phyloP scores from a whole-genome alignment of 2,888 invertebrate genomes.

The Orchestes rusci region DNA sequence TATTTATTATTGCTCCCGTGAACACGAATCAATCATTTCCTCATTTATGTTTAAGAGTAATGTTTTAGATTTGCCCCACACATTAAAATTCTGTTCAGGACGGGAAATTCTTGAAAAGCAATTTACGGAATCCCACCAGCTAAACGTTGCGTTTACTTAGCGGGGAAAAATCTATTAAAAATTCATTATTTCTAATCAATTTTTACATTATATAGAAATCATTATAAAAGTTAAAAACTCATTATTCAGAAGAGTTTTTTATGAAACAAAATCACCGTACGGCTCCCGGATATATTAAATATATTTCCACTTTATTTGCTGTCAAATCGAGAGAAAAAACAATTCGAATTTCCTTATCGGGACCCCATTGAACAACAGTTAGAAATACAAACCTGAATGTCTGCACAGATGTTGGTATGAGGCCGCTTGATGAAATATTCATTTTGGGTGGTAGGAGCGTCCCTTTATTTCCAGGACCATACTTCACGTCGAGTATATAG shows the following conservation, averaged over 20 bases:
- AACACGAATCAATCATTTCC: too few relatives aligned
- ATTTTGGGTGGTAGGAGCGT: constrained; percentile 74
- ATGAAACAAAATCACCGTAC: too few relatives aligned
- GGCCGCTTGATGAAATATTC: constrained; percentile 74
- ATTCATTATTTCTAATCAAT: constrained; percentile 1
- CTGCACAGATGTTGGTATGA: constrained; percentile 70
- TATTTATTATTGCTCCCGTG: too few relatives aligned
- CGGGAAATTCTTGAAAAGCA: constrained; percentile 6
- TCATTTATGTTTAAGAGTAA: neutral
- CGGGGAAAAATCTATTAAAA: constrained; percentile 1
- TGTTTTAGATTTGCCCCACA: too few relatives aligned
- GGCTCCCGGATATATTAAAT: too few relatives aligned
- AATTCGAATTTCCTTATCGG: constrained; percentile 15
- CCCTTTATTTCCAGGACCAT: constrained; percentile 57
- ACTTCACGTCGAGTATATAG: constrained; percentile 70
- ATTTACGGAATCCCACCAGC: constrained; percentile 5
- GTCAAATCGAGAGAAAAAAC: constrained; percentile 13
- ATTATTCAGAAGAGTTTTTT: too few relatives aligned
- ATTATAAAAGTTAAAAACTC: too few relatives aligned
- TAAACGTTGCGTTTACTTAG: constrained; percentile 2
- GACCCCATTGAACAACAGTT: constrained; percentile 13
- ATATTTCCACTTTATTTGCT: constrained; percentile 10
- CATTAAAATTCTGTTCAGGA: constrained; percentile 5
- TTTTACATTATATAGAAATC: constrained; percentile 4
- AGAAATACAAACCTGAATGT: constrained; percentile 55